Percentiles rank a stretch among this genome's conserved stretches.
Evolutionary conservation across 2,888 invertebrate genomes (phyloP).

Genomic region (Tortrix viridana): DNA sequence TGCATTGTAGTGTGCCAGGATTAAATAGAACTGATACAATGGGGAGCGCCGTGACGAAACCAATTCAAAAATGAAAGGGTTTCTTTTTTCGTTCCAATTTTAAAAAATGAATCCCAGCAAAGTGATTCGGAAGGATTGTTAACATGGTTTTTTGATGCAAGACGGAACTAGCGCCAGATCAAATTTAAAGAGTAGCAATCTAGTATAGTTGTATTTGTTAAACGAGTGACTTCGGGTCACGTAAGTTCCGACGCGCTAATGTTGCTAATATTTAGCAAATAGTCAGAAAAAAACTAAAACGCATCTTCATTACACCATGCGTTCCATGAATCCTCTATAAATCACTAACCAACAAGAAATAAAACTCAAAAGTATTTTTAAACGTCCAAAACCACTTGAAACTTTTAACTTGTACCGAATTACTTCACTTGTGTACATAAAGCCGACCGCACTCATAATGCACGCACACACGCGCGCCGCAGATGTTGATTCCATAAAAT

Average conservation of each 20-base stretch:
- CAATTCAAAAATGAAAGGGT: slow-evolving; percentile 82
- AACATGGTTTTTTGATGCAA: slow-evolving; percentile 66
- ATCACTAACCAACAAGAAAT: slow-evolving; percentile 43
- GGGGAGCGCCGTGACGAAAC: slow-evolving; percentile 80
- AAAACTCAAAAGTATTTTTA: slow-evolving; percentile 63
- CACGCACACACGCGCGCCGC: slow-evolving; percentile 71
- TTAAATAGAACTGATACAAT: slow-evolving; percentile 65
- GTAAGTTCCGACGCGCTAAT: too few relatives aligned
- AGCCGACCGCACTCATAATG: slow-evolving; percentile 62
- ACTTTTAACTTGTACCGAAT: slow-evolving; percentile 71
- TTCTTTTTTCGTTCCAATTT: slow-evolving; percentile 80
- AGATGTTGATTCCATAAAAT: slow-evolving; percentile 85
- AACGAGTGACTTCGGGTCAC: too few relatives aligned
- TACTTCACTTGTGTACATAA: slow-evolving; percentile 79
- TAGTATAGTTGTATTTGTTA: not conserved
- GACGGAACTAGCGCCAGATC: slow-evolving; percentile 52
- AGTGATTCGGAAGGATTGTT: slow-evolving; percentile 76
- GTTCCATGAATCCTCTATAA: slow-evolving; percentile 19
- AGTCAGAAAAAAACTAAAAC: not conserved
- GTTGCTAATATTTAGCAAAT: too few relatives aligned
- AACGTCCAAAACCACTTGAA: slow-evolving; percentile 78
- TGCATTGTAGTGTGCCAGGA: slow-evolving; percentile 53
- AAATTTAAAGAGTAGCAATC: not conserved
- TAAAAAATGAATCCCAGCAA: slow-evolving; percentile 77
- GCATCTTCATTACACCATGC: slow-evolving; percentile 16